Evolutionary conservation across 2,797 vertebrate species (phyloP).

Genomic region (Cottoperca gobio): DNA sequence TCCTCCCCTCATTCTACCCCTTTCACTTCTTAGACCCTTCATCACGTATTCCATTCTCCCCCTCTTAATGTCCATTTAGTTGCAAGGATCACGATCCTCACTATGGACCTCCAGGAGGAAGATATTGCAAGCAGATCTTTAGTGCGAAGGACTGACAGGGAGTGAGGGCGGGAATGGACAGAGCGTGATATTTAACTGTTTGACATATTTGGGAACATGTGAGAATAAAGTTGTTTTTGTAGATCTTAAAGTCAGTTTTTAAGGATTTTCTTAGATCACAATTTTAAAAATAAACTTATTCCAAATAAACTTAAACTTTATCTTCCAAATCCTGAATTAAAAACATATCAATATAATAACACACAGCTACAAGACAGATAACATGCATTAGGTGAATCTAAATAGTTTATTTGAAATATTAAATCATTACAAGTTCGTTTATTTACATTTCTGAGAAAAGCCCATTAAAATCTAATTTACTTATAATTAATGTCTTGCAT

Average conservation of each 20-base stretch:
- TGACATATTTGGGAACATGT: background rate
- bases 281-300: background rate
- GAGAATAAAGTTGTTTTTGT: background rate
- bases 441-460: too few relatives aligned
- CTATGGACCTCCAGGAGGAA: too few relatives aligned
- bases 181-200: background rate
- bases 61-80: too few relatives aligned
- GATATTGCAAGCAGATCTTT: too few relatives aligned
- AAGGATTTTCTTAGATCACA: background rate
- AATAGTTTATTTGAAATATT: background rate
- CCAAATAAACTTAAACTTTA: background rate
- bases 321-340: background rate
- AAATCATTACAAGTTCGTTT: too few relatives aligned
- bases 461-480: background rate
- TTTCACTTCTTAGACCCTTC: background rate
- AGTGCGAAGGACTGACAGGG: too few relatives aligned
- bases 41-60: background rate
- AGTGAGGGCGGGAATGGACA: conserved; percentile 1
- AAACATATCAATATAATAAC: too few relatives aligned
- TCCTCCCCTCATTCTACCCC: conserved; percentile 48
- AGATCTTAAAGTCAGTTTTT: background rate
- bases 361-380: background rate
- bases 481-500: fast-evolving
- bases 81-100: too few relatives aligned
- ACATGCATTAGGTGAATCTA: background rate